Evolutionary conservation across 1,140 invertebrate species (phyloP).

Genomic region (Chrysomallon squamiferum): DNA sequence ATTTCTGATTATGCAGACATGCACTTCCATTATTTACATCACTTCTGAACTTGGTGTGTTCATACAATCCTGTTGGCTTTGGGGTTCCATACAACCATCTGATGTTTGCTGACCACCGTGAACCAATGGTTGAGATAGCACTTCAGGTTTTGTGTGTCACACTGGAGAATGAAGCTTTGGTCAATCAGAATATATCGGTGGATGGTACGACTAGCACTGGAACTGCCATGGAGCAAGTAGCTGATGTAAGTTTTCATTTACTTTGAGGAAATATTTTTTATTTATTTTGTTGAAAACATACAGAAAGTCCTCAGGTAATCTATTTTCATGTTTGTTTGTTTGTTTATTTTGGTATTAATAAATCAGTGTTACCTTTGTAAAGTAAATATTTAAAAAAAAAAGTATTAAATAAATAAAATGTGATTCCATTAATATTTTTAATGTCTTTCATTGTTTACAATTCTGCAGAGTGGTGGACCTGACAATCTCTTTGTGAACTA

Average conservation of each 20-base stretch:
- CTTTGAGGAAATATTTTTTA: background rate
- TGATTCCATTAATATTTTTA: too few species aligned
- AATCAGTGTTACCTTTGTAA: too few species aligned
- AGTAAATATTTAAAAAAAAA: too few species aligned
- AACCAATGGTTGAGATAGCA: slow-evolving; percentile 94
- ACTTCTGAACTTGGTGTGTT: slow-evolving; percentile 93
- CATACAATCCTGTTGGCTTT: slow-evolving; percentile 96
- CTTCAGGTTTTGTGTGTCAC: slow-evolving; percentile 93
- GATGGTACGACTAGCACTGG: slow-evolving; percentile 51
- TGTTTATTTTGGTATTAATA: too few species aligned
- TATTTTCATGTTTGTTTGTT: background rate
- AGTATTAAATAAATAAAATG: too few species aligned
- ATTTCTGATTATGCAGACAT: slow-evolving; percentile 73
- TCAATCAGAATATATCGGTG: slow-evolving; percentile 47
- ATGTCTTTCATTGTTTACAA: too few species aligned
- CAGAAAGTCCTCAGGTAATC: background rate
- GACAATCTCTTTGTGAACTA: slow-evolving; percentile 99
- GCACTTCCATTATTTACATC: slow-evolving; percentile 98
- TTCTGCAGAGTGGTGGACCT: slow-evolving; percentile 54
- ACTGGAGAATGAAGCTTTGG: slow-evolving; percentile 78
- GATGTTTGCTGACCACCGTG: slow-evolving; percentile 91
- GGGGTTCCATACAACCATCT: slow-evolving; percentile 98
- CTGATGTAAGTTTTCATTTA: slow-evolving; percentile 39
- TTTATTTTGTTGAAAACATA: background rate
- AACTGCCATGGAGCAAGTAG: slow-evolving; percentile 54